These are phyloP conservation scores for Heloderma charlesbogerti DNA, from an alignment of 2,113 vertebrate genomes.

Conservation along the genomic window DNA sequence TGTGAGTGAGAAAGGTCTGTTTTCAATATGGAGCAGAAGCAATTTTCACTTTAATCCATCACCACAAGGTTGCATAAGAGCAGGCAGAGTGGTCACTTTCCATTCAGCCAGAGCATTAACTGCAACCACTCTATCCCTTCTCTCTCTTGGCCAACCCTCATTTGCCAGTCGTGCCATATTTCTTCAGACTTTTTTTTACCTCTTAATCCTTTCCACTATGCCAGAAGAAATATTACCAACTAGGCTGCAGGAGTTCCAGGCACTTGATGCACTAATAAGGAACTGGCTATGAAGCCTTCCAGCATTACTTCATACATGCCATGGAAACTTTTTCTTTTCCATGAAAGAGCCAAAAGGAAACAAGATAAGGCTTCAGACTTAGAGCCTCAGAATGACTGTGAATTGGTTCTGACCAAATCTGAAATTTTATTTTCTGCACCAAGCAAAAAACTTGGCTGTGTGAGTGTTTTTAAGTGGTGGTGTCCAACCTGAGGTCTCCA, in stretches of 20 bases:
- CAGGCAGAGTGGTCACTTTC: conserved; percentile 4
- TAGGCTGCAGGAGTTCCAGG: conserved; percentile 42
- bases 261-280: conserved; percentile 37
- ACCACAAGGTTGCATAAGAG: conserved; percentile 16
- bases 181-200: conserved; percentile 41
- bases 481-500: not conserved
- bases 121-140: not conserved
- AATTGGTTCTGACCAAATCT: not conserved
- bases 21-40: conserved; percentile 1
- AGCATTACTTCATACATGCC: conserved; percentile 47
- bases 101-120: conserved; percentile 1
- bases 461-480: not conserved
- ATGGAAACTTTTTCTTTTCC: conserved; percentile 49
- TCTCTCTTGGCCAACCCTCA: not conserved
- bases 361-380: conserved; percentile 24
- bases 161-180: conserved; percentile 58
- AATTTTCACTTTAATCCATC: conserved; percentile 20
- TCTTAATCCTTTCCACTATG: conserved; percentile 44
- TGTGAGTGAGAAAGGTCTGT: not conserved
- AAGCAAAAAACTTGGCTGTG: not conserved
- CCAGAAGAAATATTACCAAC: conserved; percentile 57
- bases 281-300: conserved; percentile 43
- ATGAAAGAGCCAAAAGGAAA: conserved; percentile 23
- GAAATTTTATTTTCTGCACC: not conserved
- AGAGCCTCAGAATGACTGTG: not conserved